Evolutionary conservation across 2,797 vertebrate species (phyloP).

Genomic region (Oreortyx pictus): DNA sequence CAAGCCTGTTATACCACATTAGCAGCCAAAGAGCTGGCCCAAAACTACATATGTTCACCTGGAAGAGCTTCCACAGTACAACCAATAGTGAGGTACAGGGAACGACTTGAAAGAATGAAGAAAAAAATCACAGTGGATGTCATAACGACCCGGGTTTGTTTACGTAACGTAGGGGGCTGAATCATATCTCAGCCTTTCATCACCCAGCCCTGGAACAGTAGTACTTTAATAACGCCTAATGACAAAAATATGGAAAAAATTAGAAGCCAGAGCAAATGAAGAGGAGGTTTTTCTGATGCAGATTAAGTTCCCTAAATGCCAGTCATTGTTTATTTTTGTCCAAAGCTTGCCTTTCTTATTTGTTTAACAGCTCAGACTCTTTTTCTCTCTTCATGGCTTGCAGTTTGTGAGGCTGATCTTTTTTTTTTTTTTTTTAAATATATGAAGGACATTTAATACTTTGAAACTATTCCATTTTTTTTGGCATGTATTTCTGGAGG

Average conservation of each 20-base stretch:
- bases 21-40: neutral
- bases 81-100: accelerated
- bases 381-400: constrained; percentile 19
- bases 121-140: neutral
- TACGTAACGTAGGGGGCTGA: constrained; percentile 48
- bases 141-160: constrained; percentile 42
- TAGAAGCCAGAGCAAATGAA: constrained; percentile 33
- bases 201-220: constrained; percentile 60
- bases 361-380: constrained; percentile 36
- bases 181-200: constrained; percentile 68
- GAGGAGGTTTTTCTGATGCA: constrained; percentile 7
- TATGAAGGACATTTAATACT: neutral
- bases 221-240: constrained; percentile 58
- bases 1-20: neutral
- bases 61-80: neutral
- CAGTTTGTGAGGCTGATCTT: neutral
- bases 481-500: neutral
- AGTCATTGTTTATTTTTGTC: constrained; percentile 69
- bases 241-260: constrained; percentile 75
- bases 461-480: neutral
- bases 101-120: neutral
- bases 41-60: neutral
- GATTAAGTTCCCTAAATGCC: constrained; percentile 59
- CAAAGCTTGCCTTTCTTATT: constrained; percentile 30
- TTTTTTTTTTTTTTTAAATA: neutral